Percentiles rank a stretch among this genome's conserved stretches.
Conservation (phyloP, 2,888 invertebrate genomes). For the Aricia artaxerxes region DNA sequence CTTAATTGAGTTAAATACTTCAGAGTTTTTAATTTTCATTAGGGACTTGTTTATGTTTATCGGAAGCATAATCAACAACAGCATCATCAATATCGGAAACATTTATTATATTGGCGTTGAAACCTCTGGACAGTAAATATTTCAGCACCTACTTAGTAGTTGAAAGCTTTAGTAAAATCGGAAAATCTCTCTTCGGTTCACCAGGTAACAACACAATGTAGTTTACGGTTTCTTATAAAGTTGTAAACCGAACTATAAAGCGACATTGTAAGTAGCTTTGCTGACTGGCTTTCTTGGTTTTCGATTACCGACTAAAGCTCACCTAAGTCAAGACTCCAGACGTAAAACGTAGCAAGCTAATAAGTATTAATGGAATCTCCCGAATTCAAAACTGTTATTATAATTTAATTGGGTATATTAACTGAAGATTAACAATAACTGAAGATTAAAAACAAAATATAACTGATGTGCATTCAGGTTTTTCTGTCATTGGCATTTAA, state of each 20-base stretch:
- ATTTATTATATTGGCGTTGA: background rate
- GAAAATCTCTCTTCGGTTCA: background rate
- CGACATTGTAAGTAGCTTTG: slow-evolving; percentile 18
- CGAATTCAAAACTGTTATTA: background rate
- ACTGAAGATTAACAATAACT: too few relatives aligned
- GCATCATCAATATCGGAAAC: background rate
- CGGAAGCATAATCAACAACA: background rate
- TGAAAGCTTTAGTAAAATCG: background rate
- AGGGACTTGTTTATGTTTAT: background rate
- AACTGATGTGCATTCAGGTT: background rate
- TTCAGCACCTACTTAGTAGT: background rate
- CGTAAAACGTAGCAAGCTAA: background rate
- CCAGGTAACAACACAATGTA: background rate
- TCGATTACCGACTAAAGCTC: slow-evolving; percentile 15
- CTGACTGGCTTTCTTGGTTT: slow-evolving; percentile 7
- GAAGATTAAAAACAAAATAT: background rate
- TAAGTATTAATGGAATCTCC: background rate
- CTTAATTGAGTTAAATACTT: background rate
- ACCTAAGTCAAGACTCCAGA: background rate
- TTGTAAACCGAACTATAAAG: background rate
- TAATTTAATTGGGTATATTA: too few relatives aligned
- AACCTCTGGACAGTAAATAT: background rate
- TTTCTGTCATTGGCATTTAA: background rate
- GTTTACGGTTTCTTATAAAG: slow-evolving; percentile 8
- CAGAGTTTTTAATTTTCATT: background rate